Evolutionary conservation across 2,888 invertebrate genomes (phyloP), one percentile per base, ranked within the genome.

Genomic region (Tetragonula carbonaria): DNA sequence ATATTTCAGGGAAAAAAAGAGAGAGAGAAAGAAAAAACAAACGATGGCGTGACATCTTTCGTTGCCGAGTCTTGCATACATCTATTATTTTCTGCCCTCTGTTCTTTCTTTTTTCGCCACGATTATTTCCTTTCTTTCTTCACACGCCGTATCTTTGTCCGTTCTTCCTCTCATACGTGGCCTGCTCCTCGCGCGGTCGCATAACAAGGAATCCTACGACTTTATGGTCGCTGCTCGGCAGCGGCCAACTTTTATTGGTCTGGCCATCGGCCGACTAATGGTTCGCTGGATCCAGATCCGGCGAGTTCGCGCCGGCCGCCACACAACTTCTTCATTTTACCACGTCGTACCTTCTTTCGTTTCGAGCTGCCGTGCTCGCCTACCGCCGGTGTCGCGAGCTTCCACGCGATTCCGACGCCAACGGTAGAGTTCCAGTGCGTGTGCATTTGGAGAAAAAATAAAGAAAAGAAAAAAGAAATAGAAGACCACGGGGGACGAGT

Each of bases 191-290:
- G 73, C 84, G 73, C 82, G 86, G 82, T 62, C 87, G 86, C 87
- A 90, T 91, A 92, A 91, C 91, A 90, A 93, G 92, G 91, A 92
- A 92, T 92, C 90, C 88, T 89, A 87, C 87, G 91, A 92, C 88
- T 93, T 93, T 93, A 93, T 90, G 91, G 91, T 81, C 88, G 88
- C 80, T 62, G 88, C 85, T 90, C 90, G 85, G 87, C 86, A 85
- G 85, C 87, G 83, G 70, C 83, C 87, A 85, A 84, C 90, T 91
- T 92, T 92, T 92, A 92, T 92, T 92, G 91, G 91, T 87, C 89
- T 87, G 86, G 74, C 88, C 88, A 89, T 92, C 88, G 88, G 82
- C 87, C 89, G 89, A 89, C 91, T 91, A 92, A 92, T 92, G 90
- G 92, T 87, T 74, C 80, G 78, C 38, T 57, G 90, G 84, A 90